Evolutionary conservation across 1,140 invertebrate genomes (phyloP).

Genomic region (Drosophila dunni): DNA sequence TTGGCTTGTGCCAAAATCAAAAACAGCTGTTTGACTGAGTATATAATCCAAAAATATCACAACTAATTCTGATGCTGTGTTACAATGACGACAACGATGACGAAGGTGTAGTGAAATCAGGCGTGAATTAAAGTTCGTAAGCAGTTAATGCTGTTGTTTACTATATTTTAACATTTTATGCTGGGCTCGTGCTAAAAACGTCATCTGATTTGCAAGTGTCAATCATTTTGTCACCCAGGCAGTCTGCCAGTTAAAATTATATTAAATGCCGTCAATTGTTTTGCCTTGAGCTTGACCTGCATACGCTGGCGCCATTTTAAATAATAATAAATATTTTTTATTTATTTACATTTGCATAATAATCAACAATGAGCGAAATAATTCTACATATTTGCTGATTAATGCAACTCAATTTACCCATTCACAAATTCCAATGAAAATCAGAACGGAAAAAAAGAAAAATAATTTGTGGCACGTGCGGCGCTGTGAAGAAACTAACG

Average conservation of each 20-base stretch:
- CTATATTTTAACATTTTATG: slow-evolving; percentile 13
- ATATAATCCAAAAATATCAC: background rate
- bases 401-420: slow-evolving; percentile 23
- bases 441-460: background rate
- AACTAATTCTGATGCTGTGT: slow-evolving; percentile 6
- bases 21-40: slow-evolving; percentile 28
- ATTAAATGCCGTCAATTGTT: slow-evolving; percentile 4
- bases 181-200: slow-evolving; percentile 22
- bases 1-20: slow-evolving; percentile 35
- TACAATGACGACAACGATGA: slow-evolving; percentile 6
- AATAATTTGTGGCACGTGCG: slow-evolving; percentile 16
- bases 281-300: slow-evolving; percentile 53
- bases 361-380: slow-evolving; percentile 5
- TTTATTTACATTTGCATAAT: slow-evolving; percentile 6
- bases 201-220: slow-evolving; percentile 38
- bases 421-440: slow-evolving; percentile 24
- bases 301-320: background rate
- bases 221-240: slow-evolving; percentile 25
- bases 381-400: slow-evolving; percentile 11
- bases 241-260: slow-evolving; percentile 18
- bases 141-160: slow-evolving; percentile 18
- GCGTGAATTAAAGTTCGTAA: slow-evolving; percentile 43
- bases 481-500: slow-evolving; percentile 16
- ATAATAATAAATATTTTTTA: slow-evolving; percentile 8
- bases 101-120: slow-evolving; percentile 16